A percentile compares a stretch with the other conserved stretches of the same genome.
These are phyloP conservation scores for Temnothorax longispinosus DNA, from an alignment of 1,140 invertebrate species.

Conservation along the genomic window DNA sequence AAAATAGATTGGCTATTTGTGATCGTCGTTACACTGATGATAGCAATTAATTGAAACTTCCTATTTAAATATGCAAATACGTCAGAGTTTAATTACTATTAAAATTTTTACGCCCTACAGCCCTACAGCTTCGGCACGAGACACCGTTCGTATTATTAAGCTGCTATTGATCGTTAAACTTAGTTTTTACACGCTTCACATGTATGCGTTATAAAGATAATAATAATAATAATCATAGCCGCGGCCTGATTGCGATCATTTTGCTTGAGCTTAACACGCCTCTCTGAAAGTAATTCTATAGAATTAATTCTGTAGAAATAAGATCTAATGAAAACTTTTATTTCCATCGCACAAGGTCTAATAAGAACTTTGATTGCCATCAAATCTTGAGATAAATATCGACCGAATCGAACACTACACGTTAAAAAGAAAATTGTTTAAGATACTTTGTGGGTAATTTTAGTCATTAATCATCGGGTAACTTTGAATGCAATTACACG, in stretches of 20 bases:
- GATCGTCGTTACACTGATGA: background rate
- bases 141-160: background rate
- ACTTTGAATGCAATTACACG: conserved; percentile 28
- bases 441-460: background rate
- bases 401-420: background rate
- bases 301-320: background rate
- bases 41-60: conserved; percentile 1
- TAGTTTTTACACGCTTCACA: conserved; percentile 10
- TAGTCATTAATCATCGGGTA: conserved; percentile 16
- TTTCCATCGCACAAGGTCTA: background rate
- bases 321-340: background rate
- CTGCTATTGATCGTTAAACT: conserved; percentile 37
- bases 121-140: too few species aligned
- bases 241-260: conserved; percentile 7
- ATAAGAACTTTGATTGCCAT: background rate
- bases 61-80: conserved; percentile 16
- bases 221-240: conserved; percentile 13
- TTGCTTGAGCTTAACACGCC: background rate
- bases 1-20: background rate
- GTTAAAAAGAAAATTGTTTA: background rate
- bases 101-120: background rate
- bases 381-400: background rate
- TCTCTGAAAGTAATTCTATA: background rate
- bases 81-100: conserved; percentile 5
- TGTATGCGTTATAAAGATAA: conserved; percentile 14